phyloP scores from a whole-genome alignment of 2,113 vertebrate species.

The Tetraodon nigroviridis region DNA sequence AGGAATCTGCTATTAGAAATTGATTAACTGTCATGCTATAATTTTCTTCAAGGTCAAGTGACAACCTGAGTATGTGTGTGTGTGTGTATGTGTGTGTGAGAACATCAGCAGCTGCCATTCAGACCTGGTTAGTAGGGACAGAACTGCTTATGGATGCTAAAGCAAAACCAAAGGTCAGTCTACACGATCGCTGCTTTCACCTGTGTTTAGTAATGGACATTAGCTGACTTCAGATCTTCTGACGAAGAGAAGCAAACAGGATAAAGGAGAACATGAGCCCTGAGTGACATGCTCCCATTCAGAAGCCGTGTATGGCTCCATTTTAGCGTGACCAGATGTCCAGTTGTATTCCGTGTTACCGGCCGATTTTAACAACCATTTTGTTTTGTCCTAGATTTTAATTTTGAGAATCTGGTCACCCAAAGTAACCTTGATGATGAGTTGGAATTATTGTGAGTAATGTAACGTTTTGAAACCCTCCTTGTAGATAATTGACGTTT shows the following conservation, averaged over 20 bases:
- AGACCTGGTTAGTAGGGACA: constrained; percentile 6
- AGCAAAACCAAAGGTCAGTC: too few species aligned
- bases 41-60: constrained; percentile 69
- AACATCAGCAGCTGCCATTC: constrained; percentile 32
- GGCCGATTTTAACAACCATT: too few species aligned
- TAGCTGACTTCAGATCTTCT: too few species aligned
- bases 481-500: background rate
- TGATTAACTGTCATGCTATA: constrained; percentile 68
- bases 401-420: too few species aligned
- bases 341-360: too few species aligned
- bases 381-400: too few species aligned
- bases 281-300: constrained; percentile 12
- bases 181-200: too few species aligned
- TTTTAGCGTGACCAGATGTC: too few species aligned
- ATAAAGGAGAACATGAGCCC: constrained; percentile 24
- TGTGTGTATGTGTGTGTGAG: constrained; percentile 21
- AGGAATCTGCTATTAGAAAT: constrained; percentile 71
- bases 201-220: too few species aligned
- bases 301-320: too few species aligned
- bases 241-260: constrained; percentile 20
- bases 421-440: background rate
- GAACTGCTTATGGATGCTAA: background rate
- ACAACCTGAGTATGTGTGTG: constrained; percentile 33
- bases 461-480: background rate
- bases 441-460: background rate